Evolutionary conservation across 1,140 invertebrate genomes (phyloP), one percentile per base, ranked within the genome.

Genomic region (Lasaia peninsularis): DNA sequence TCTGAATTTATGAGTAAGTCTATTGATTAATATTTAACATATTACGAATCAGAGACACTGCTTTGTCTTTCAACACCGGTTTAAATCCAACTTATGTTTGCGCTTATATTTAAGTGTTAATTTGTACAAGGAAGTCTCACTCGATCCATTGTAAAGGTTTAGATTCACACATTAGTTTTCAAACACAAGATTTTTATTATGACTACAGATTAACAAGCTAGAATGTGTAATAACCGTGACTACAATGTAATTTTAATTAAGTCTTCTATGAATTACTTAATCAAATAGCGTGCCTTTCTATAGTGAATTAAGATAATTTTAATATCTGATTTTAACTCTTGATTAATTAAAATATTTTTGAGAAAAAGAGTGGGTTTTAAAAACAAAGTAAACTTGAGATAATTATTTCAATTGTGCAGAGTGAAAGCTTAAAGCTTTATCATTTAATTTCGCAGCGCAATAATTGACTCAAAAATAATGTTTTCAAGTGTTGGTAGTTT

Each of bases 291-390:
- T 16, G 12, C n/a, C 12, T 37, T 37, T 37, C 35, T 37, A 14
- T 5, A 6, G 48, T 20, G 11, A n/a, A 50, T 50, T 50, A 24
- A 28, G n/a, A 21, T 55, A 44, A 37, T 58, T 58, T 52, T 52
- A n/a, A 24, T 34, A 14, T 14, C 12, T 52, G n/a, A 32, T n/a
- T n/a, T 24, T 31, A 31, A 12, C 31, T 52, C 21, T 28, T 31
- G 32, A 52, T 52, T 52, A 18, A 37, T 37, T n/a, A 37, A 37
- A 37, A 16, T 10, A 12, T 0, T 37, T 37, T 37, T 37, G 11
- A 5, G 10, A 8, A 20, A 21, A 21, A 49, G 20, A 24, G 44
- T n/a, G 10, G 11, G 11, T 37, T 37, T 4, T 1, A 20, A 32
- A 10, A 32, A 12, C 14, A 28, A 58, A 16, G 56, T 51, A 31